These are phyloP conservation scores for Phorcus lineatus DNA, from an alignment of 2,888 invertebrate genomes.

Conservation along the genomic window DNA sequence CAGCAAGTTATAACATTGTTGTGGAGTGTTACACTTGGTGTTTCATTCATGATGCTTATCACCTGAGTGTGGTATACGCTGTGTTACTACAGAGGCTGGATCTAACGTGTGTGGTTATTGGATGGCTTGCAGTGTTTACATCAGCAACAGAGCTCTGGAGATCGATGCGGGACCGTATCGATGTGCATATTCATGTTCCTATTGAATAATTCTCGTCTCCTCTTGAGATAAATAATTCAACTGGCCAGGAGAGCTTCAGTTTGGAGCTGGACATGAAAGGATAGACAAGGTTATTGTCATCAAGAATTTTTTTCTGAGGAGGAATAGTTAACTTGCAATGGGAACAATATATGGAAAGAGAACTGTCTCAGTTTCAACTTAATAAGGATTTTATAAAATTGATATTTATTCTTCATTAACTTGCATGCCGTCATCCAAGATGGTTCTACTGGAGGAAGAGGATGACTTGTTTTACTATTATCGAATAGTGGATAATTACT, in stretches of 20 bases:
- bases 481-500: slow-evolving; percentile 72
- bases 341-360: background rate
- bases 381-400: background rate
- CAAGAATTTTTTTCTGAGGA: too few relatives aligned
- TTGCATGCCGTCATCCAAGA: slow-evolving; percentile 1
- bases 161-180: background rate
- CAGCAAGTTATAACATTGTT: too few relatives aligned
- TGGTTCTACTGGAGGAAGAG: slow-evolving; percentile 45
- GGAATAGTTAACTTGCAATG: background rate
- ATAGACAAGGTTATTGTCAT: too few relatives aligned
- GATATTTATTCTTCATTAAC: background rate
- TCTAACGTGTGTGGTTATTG: background rate
- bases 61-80: background rate
- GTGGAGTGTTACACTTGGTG: background rate
- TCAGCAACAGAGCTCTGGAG: background rate
- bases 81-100: background rate
- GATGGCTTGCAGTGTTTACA: background rate
- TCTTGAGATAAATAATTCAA: slow-evolving; percentile 3
- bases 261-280: background rate
- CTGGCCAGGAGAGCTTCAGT: background rate
- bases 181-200: slow-evolving; percentile 20
- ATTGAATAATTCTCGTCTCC: background rate
- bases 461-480: slow-evolving; percentile 69
- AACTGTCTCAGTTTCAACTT: background rate
- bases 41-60: background rate